Base-by-base conservation (phyloP, 2,797 vertebrate genomes). In the Poliocrania exsul region DNA sequence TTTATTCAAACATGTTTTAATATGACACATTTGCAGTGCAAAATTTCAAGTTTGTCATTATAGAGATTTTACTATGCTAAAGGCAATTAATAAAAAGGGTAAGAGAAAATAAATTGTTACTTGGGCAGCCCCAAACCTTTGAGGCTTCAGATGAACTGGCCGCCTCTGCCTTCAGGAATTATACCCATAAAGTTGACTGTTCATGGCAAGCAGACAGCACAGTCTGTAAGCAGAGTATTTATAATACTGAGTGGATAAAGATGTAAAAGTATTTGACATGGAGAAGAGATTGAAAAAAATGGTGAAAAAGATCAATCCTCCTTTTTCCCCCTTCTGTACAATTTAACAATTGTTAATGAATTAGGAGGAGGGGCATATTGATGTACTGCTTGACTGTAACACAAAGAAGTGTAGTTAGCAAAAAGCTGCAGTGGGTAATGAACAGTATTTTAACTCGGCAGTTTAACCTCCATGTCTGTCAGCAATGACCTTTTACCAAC, bases 401-500 rank as follows among this genome's bases (percentile, higher is more conserved):
- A 99, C 98, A 99, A 99, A 99, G 99, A 98, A 97, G 98, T 98
- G 98, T 99, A 99, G 99, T 99, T 99, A 98, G 98, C 98, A 98
- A 98, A 98, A 99, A 98, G 98, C 98, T 98, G 98, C 97, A 96
- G 97, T 98, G 98, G 98, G 99, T 99, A 99, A 99, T 99, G 99
- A 99, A 99, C 99, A 99, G 99, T 99, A 99, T 99, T 99, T 99
- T 99, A 99, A 99, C 98, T 99, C 98, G 97, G 99, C 98, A 99
- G 98, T 99, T 99, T 99, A 99, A 99, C 99, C 99, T 99, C 98
- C 94, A 66, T 98, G 99, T 98, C 99, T 99, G 99, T 99, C 99
- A 99, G 98, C 96, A 97, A 98, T 99, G 99, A 99, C 99, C 99
- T 99, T 99, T 99, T 98, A 98, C 98, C 99, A 99, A 99, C 99